phyloP scores from a whole-genome alignment of 2,797 vertebrate species.

The Meda fulgida region DNA sequence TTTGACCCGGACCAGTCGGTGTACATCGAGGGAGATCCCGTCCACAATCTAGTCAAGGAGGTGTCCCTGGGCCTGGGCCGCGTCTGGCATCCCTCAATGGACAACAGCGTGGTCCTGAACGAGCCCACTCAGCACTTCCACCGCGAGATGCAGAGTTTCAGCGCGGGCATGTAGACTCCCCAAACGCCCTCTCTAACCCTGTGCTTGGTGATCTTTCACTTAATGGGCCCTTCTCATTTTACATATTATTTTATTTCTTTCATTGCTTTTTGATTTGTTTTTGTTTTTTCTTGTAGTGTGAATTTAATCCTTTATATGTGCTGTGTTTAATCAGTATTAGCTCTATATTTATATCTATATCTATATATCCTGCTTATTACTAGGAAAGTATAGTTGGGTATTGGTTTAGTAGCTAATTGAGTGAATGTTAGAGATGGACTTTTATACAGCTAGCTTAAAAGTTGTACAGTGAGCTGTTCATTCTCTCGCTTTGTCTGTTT shows the following conservation, averaged over 20 bases:
- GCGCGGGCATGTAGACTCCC: constrained; percentile 88
- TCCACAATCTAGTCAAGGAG: constrained; percentile 96
- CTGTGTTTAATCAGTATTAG: constrained; percentile 94
- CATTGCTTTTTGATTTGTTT: constrained; percentile 68
- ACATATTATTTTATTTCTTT: constrained; percentile 57
- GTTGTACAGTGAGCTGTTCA: constrained; percentile 44
- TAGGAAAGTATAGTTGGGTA: constrained; percentile 87
- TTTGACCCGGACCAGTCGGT: constrained; percentile 94
- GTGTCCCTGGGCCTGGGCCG: constrained; percentile 93
- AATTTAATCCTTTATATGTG: constrained; percentile 88
- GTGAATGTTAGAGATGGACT: constrained; percentile 82
- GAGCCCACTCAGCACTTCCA: constrained; percentile 98
- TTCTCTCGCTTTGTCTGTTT: constrained; percentile 58
- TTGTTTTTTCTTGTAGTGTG: constrained; percentile 83
- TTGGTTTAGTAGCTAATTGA: constrained; percentile 84
- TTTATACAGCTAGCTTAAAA: constrained; percentile 80
- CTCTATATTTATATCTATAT: constrained; percentile 87
- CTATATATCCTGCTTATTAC: constrained; percentile 91
- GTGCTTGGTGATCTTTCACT: constrained; percentile 56
- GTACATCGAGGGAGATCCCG: constrained; percentile 91
- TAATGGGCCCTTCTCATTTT: constrained; percentile 61
- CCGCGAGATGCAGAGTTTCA: constrained; percentile 95
- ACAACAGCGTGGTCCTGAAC: constrained; percentile 90
- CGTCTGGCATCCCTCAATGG: constrained; percentile 93
- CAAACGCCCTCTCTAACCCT: constrained; percentile 22